phyloP scores from a whole-genome alignment of 2,888 invertebrate genomes.

The Anorthoa munda region DNA sequence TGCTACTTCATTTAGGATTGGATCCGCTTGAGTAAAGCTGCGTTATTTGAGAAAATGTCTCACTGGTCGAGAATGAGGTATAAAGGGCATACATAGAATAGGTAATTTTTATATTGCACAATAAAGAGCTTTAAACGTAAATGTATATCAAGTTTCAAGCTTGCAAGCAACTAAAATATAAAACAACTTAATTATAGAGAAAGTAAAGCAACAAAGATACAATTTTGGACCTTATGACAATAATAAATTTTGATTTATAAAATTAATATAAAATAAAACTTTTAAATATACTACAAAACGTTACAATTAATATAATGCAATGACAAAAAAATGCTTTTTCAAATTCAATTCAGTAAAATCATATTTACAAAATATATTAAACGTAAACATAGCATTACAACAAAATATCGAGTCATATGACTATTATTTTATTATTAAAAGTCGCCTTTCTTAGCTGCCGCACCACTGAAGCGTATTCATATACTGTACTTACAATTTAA shows the following conservation, averaged over 20 bases:
- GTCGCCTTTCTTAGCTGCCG: constrained; percentile 61
- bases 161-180: no score
- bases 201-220: neutral
- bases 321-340: constrained; percentile 1
- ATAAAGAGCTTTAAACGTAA: no score
- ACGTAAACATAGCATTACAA: constrained; percentile 32
- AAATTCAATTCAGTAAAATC: constrained; percentile 28
- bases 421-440: constrained; percentile 25
- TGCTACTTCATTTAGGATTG: neutral
- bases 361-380: constrained; percentile 29
- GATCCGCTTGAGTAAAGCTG: neutral
- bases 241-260: constrained; percentile 50
- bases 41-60: neutral
- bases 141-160: no score
- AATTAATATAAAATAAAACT: constrained; percentile 47
- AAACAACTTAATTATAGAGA: no score
- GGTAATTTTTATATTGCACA: no score
- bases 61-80: neutral
- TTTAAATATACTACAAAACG: constrained; percentile 27
- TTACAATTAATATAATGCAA: constrained; percentile 21
- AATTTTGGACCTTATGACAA: constrained; percentile 45
- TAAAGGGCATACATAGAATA: neutral
- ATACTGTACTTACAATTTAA: constrained; percentile 64
- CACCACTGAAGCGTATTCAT: constrained; percentile 64
- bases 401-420: constrained; percentile 21